Percentiles rank a stretch among this genome's conserved stretches.
Conservation (phyloP, 2,797 vertebrate species). For the Chlorospingus semifuscus region DNA sequence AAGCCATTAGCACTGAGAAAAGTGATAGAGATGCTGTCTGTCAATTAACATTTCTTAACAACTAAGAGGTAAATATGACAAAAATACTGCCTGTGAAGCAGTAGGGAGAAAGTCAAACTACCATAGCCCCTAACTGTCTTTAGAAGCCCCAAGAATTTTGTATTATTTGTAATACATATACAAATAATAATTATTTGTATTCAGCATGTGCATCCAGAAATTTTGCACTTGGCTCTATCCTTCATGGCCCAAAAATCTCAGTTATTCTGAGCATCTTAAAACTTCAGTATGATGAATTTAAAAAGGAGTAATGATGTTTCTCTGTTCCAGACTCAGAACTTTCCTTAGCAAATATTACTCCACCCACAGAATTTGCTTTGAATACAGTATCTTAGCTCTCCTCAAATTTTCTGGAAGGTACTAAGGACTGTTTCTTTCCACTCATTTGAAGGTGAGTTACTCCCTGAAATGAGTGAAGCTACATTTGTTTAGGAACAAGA, state of each 20-base stretch:
- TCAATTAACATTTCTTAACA: conserved; percentile 22
- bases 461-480: background rate
- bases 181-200: background rate
- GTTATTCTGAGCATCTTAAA: background rate
- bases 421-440: background rate
- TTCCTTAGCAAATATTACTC: background rate
- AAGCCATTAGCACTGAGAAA: conserved; percentile 58
- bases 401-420: background rate
- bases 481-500: background rate
- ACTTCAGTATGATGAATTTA: background rate
- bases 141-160: background rate
- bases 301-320: background rate
- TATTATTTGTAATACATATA: background rate
- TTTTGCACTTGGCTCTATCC: background rate
- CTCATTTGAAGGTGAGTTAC: background rate
- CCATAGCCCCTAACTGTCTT: background rate
- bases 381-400: background rate
- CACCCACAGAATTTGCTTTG: background rate
- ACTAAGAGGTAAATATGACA: background rate
- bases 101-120: background rate
- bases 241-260: background rate
- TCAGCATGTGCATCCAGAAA: background rate
- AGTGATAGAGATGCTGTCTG: conserved; percentile 22
- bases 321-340: background rate
- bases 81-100: background rate